phyloP scores from a whole-genome alignment of 2,113 vertebrate species.

The Ciconia maguari region DNA sequence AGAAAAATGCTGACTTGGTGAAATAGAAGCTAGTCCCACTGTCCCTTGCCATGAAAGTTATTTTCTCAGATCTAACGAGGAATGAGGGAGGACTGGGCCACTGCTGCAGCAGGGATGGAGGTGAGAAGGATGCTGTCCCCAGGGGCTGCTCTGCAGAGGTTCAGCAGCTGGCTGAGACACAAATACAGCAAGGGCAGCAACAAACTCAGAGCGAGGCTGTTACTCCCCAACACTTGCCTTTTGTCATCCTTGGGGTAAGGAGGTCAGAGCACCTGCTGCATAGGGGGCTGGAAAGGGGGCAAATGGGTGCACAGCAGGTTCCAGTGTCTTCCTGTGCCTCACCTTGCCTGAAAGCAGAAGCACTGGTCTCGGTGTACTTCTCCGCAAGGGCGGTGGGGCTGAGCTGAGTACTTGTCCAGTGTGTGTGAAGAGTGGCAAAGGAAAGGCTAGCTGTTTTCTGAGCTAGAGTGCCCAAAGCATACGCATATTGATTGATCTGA shows the following conservation, averaged over 20 bases:
- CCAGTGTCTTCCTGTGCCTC: too few species aligned
- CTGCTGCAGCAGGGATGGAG: not conserved
- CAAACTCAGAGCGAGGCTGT: not conserved
- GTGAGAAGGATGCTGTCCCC: not conserved
- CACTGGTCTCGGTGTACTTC: not conserved
- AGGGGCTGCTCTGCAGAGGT: not conserved
- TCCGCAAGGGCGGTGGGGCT: not conserved
- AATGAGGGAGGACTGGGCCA: not conserved
- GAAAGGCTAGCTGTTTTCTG: not conserved
- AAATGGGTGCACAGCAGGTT: not conserved
- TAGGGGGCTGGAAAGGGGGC: too few species aligned
- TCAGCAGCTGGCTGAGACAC: not conserved
- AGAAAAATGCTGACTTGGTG: not conserved
- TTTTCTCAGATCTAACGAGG: not conserved
- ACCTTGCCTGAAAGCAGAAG: not conserved
- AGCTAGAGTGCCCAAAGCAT: not conserved
- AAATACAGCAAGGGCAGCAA: not conserved
- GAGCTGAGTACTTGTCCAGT: not conserved
- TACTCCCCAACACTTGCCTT: not conserved
- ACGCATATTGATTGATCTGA: not conserved
- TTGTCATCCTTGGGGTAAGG: not conserved
- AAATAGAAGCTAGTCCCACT: not conserved
- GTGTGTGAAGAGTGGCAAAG: not conserved
- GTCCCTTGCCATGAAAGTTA: not conserved
- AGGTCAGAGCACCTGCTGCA: not conserved